Evolutionary conservation across 2,888 invertebrate genomes (phyloP).

Genomic region (Orchestes rusci): DNA sequence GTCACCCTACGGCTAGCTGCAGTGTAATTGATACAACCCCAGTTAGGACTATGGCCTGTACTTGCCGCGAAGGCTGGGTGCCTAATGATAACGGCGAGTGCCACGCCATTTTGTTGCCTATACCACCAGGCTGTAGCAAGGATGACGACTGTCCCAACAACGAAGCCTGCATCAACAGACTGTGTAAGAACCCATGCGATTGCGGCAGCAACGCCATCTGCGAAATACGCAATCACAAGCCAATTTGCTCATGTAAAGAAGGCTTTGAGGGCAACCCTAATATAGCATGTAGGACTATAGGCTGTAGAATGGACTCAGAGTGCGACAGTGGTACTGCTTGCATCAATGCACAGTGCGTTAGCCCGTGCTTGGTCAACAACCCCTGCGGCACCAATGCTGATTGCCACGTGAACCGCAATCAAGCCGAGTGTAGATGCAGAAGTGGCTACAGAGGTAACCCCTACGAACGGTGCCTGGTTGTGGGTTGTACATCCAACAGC

Average conservation of each 20-base stretch:
- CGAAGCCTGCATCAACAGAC: slow-evolving; percentile 79
- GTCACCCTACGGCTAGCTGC: slow-evolving; percentile 67
- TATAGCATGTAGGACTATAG: slow-evolving; percentile 68
- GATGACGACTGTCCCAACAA: slow-evolving; percentile 71
- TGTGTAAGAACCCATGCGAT: slow-evolving; percentile 81
- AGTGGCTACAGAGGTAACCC: slow-evolving; percentile 78
- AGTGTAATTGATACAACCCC: slow-evolving; percentile 79
- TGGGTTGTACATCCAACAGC: slow-evolving; percentile 79
- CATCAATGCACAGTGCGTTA: slow-evolving; percentile 76
- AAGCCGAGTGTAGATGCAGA: slow-evolving; percentile 71
- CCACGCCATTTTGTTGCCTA: slow-evolving; percentile 60
- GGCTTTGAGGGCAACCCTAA: slow-evolving; percentile 86
- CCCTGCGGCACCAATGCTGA: slow-evolving; percentile 79
- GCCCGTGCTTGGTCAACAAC: slow-evolving; percentile 74
- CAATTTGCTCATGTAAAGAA: slow-evolving; percentile 76
- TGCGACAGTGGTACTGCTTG: slow-evolving; percentile 80
- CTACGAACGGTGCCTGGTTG: slow-evolving; percentile 62
- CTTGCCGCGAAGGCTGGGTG: slow-evolving; percentile 78
- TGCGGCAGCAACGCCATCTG: slow-evolving; percentile 82
- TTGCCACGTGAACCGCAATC: slow-evolving; percentile 53
- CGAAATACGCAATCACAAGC: slow-evolving; percentile 73
- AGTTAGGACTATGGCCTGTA: slow-evolving; percentile 80
- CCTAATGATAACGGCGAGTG: slow-evolving; percentile 75
- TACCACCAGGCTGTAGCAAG: slow-evolving; percentile 67
- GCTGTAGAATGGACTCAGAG: slow-evolving; percentile 76